Base-by-base conservation (phyloP, 2,888 invertebrate species). In the Unio delphinus region DNA sequence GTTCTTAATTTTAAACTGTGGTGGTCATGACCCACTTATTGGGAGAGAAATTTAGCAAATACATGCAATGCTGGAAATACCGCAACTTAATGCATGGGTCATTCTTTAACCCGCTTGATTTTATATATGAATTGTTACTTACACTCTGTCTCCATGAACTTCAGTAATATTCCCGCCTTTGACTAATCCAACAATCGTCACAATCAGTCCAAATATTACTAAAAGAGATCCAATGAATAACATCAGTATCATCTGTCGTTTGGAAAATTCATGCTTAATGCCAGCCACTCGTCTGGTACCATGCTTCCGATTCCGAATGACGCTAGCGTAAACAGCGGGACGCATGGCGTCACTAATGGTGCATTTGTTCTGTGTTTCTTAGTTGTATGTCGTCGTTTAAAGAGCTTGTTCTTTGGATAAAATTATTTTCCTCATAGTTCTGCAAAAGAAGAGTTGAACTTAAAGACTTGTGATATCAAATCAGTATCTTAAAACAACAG, bases 291-390 rank as follows among this genome's bases (percentile, higher is more conserved):
- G 75, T 26, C 81, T 74, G 11, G 75, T 63, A 30, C 76, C 72
- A 20, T 76, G 67, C 64, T 81, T 79, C 71, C 83, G 78, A 78
- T 78, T 81, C 64, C 83, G 77, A 68, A 84, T 77, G 58, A 86
- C 82, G 74, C 82, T 86, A 62, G 84, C 85, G 75, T 84, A 84
- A 18, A 86, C 83, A 20, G 82, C 85, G 18, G 85, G 85, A 69
- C 85, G 79, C 85, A 86, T 86, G 68, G 18, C 78, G 69, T n/a
- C 66, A 45, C 45, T 45, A 11, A 58, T 20, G 26, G 45, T 26
- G 61, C 15, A 45, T 45, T 45, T 2, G 45, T 45, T 45, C 45
- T 45, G 45, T 45, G 45, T 45, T 45, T 0, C 15, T 3, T 45
- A 45, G 45, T 45, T 45, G 45, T 45, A 45, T 45, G 3, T 45